A percentile compares a stretch with the other conserved stretches of the same genome.
Conservation (phyloP, 1,140 invertebrate genomes). For the Drosophila erecta region DNA sequence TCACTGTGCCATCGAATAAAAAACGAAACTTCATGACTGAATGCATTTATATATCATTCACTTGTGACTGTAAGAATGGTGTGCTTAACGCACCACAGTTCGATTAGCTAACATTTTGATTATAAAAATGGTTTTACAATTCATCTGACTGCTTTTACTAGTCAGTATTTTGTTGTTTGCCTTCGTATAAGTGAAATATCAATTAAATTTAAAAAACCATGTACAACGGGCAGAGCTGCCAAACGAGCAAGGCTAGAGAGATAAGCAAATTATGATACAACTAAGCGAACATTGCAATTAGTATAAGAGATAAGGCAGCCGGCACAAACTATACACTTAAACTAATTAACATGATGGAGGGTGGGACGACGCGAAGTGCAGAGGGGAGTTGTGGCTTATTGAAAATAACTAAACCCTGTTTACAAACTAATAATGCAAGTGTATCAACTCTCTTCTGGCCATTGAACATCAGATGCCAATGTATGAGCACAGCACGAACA, state of each 20-base stretch:
- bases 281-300: slow-evolving; percentile 27
- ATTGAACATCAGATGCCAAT: slow-evolving; percentile 89
- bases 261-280: slow-evolving; percentile 42
- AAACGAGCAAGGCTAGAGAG: slow-evolving; percentile 29
- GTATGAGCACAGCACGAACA: slow-evolving; percentile 92
- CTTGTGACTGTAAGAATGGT: slow-evolving; percentile 10
- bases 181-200: slow-evolving; percentile 30
- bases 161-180: slow-evolving; percentile 34
- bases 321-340: slow-evolving; percentile 69
- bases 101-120: slow-evolving; percentile 27
- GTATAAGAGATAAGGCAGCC: slow-evolving; percentile 64
- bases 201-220: slow-evolving; percentile 38
- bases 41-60: slow-evolving; percentile 19
- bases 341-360: slow-evolving; percentile 51
- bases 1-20: neutral
- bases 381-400: slow-evolving; percentile 12
- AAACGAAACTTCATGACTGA: neutral
- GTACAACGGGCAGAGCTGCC: slow-evolving; percentile 38
- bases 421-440: slow-evolving; percentile 71
- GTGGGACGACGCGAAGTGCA: neutral
- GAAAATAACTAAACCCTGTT: slow-evolving; percentile 56
- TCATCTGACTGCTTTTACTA: slow-evolving; percentile 10
- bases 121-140: slow-evolving; percentile 28
- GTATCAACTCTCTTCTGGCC: slow-evolving; percentile 33
- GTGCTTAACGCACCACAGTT: slow-evolving; percentile 2